These are phyloP conservation scores for Aldabrachelys gigantea DNA, from an alignment of 2,113 vertebrate species.

Conservation along the genomic window DNA sequence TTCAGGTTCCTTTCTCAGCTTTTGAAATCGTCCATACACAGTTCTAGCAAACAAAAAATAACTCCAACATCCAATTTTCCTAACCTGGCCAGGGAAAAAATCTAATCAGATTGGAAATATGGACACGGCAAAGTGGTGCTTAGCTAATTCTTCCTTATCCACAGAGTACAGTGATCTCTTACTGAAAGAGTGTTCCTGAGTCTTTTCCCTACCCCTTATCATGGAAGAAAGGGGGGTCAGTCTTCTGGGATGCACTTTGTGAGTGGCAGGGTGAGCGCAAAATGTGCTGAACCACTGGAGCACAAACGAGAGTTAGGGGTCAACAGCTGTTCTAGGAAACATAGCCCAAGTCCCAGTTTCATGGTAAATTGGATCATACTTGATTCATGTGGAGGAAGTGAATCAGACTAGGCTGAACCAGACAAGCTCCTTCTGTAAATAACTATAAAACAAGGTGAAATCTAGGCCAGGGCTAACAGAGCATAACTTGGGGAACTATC, in stretches of 20 bases:
- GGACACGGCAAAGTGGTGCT: background rate
- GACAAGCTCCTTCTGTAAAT: slow-evolving; percentile 14
- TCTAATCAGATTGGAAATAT: background rate
- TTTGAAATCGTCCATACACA: background rate
- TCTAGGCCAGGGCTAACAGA: slow-evolving; percentile 42
- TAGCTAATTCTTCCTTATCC: background rate
- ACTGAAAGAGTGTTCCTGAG: background rate
- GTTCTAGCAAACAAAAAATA: background rate
- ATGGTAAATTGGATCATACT: background rate
- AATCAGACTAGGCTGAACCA: background rate
- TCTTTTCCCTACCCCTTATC: background rate
- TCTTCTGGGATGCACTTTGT: background rate
- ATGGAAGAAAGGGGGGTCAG: background rate
- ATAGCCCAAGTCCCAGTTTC: background rate
- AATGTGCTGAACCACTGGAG: background rate
- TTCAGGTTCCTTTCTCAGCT: background rate
- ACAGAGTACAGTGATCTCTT: background rate
- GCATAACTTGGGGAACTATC: slow-evolving; percentile 51
- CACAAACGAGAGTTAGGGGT: background rate
- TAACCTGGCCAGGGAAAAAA: background rate
- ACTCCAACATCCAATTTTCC: background rate
- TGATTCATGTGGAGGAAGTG: background rate
- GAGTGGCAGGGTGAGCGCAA: background rate
- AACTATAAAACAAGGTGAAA: slow-evolving; percentile 37
- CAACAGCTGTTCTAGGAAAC: background rate